Evolutionary conservation across 2,888 invertebrate species (phyloP), one percentile per base, ranked within the genome.

Genomic region (Parasteatoda lunata): DNA sequence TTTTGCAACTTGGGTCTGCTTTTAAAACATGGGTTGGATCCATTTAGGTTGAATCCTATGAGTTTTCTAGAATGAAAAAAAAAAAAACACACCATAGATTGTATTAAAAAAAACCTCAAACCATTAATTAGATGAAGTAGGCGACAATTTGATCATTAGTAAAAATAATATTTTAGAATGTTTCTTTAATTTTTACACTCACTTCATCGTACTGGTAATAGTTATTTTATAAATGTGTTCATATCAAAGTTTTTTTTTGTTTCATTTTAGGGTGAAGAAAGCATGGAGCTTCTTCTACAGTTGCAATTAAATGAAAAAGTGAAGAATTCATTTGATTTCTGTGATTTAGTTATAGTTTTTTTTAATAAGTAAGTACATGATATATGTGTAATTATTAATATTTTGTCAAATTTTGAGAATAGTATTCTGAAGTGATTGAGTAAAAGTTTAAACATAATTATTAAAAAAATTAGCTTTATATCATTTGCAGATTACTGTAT

Each of bases 281-380:
- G 70, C n/a, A 76, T 88, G 13, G 88, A 88, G 51, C 54, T 88
- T 3, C 65, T 84, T 49, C 51, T 88, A n/a, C 83, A 88, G n/a
- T 52, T 88, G 8, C 79, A 83, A 68, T 51, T 88, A 30, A 76
- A 68, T 83, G 77, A 80, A 59, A 76, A 73, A 48, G 54, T 88
- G 15, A 88, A 84, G 47, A 88, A 84, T n/a, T 76, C 13, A 13
- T 88, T 88, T 76, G 84, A 84, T 8, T 88, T 59, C 30, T 88
- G 64, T 79, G 88, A 88, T 51, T 59, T 78, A 2, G 70, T 79
- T 30, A 49, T 88, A 30, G 78, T 75, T 49, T 88, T 88, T 71
- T 84, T 88, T 54, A 83, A 88, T 54, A 75, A 79, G 88, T 88
- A 77, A 59, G 59, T 59, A n/a, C 54, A 54, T 54, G 5, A n/a